Percentiles rank a stretch among this genome's conserved stretches.
phyloP scores from a whole-genome alignment of 2,888 invertebrate genomes.

The Zygogramma bicolorata region DNA sequence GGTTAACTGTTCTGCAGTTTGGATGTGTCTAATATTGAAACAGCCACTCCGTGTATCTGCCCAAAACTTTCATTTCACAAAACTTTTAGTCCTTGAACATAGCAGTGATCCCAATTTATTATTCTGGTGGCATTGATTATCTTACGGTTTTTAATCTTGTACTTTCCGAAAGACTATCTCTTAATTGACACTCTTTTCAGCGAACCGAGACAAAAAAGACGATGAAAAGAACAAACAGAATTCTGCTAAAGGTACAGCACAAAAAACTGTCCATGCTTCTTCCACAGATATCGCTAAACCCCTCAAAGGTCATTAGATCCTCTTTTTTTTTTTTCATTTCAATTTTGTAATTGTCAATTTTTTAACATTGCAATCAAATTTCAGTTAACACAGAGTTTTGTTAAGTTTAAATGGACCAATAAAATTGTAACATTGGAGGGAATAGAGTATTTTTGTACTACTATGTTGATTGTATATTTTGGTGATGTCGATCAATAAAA shows the following conservation, averaged over 20 bases:
- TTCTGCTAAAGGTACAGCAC: constrained; percentile 63
- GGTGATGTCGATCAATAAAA: not conserved
- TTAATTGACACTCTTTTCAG: constrained; percentile 59
- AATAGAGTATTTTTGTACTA: constrained; percentile 29
- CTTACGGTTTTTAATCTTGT: not conserved
- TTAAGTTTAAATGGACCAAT: constrained; percentile 36
- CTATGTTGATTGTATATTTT: constrained; percentile 29
- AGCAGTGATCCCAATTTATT: not conserved
- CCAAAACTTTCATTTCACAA: no score
- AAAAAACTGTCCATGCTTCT: constrained; percentile 58
- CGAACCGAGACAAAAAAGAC: constrained; percentile 63
- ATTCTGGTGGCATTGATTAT: not conserved
- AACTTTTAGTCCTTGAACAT: not conserved
- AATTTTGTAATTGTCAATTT: constrained; percentile 38
- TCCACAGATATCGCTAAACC: constrained; percentile 50
- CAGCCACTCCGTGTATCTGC: no score
- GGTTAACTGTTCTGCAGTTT: no score
- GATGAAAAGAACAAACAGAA: constrained; percentile 63
- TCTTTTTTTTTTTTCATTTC: constrained; percentile 40
- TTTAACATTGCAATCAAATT: constrained; percentile 44
- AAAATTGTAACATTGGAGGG: constrained; percentile 23
- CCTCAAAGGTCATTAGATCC: constrained; percentile 53
- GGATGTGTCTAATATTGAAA: no score
- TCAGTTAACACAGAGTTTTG: constrained; percentile 48
- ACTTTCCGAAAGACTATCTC: constrained; percentile 14